Base-by-base conservation (phyloP, 2,113 vertebrate species). In the Bufo bufo region DNA sequence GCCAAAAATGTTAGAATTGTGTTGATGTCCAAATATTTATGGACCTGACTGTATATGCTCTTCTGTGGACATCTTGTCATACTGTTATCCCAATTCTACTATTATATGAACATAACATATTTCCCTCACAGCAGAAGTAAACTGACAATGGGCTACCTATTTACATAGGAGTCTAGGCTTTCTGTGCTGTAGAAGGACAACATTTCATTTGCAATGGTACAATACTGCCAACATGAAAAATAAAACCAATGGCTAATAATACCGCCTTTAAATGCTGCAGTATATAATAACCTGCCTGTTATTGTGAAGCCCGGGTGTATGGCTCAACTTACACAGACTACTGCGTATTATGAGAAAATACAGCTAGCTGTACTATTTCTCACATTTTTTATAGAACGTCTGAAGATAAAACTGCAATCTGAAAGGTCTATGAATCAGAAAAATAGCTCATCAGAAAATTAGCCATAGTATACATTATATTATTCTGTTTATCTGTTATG, bases 341-440 rank as follows among this genome's bases (percentile, higher is more conserved):
- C 77, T 79, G 11, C 0, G 14, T 17, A 80, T 56, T 80, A 54
- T 79, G 77, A 54, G 77, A 79, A 56, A 80, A 58, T 43, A 80
- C 52, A 80, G 58, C 58, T 82, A 80, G 58, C 58, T 82, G 58
- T 82, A 82, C n/a, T 61, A 59, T 47, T 82, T 82, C 72, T 65
- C 33, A 63, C 80, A 63, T 63, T 19, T 47, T 63, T 14, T 45
- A 65, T 49, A 82, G 5, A 65, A 65, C 45, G 7, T 65, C 58
- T 82, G 33, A 82, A 20, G 80, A 63, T 20, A 82, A 11, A 63
- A 65, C 33, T 17, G 19, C 43, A 63, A 82, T 49, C 9, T 47
- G 58, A 63, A 13, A 63, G 80, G 43, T 82, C 65, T 61, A 47
- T 61, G 33, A 63, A 66, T 47, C 78, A 59, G 56, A 45, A 83